Evolutionary conservation across 2,113 vertebrate species (phyloP), one percentile per base, ranked within the genome.

Genomic region (Phocoena phocoena): DNA sequence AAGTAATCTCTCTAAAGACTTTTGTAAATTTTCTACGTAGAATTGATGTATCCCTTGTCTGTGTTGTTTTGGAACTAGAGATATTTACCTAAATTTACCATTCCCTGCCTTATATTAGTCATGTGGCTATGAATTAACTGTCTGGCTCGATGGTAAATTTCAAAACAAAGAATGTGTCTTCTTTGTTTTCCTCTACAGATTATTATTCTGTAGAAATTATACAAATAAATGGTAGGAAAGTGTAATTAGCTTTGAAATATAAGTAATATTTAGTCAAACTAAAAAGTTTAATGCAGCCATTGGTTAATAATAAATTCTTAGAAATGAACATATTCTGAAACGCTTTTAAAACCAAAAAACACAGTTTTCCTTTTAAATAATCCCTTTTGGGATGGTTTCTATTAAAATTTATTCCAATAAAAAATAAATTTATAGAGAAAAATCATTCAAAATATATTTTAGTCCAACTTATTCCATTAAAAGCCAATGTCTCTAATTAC

Each of bases 251-350:
- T 97, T 93, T 91, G 3, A 94, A 88, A 73, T 86, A 38, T 33
- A 88, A 67, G 15, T 14, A 65, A 41, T 44, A 81, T 47, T 88
- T 88, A 60, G 18, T 62, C 18, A 95, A 70, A 84, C 31, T n/a
- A 53, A 73, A 81, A 93, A 4, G 2, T 47, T 89, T 71, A 92
- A 84, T 55, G 20, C 0, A 50, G 4, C 31, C 15, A 63, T 21
- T 33, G 26, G 7, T 87, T 67, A 76, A 50, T 71, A 76, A 85
- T 18, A 55, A 79, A 79, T 77, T 65, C 25, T 55, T 82, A 77
- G 50, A 31, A 13, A 93, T 70, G 18, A 92, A 76, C 26, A 67
- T 79, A 95, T 68, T 87, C 26, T 74, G 31, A 94, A 97, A 60
- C 18, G 58, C 47, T 74, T 95, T 91, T 62, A 63, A 91, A 80